Base-by-base conservation (phyloP, 2,797 vertebrate species). In the Oreochromis mossambicus region DNA sequence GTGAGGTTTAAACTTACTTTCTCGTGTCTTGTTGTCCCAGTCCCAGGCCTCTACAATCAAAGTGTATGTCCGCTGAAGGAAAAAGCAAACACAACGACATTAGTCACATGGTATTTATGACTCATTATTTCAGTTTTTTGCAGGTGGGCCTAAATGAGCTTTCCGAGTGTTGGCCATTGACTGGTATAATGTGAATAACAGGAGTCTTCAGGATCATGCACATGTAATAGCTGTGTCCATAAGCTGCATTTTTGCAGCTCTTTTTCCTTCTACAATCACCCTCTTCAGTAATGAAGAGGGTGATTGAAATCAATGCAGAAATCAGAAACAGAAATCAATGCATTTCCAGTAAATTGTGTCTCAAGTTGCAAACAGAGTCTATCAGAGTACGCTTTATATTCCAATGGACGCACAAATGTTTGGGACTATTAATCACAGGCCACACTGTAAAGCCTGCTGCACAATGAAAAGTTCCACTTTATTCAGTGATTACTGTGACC, bases 11-110 rank as follows among this genome's bases (percentile, higher is more conserved):
- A 87, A 98, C 98, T 98, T 95, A 99, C 98, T 95, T 86, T 94
- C 91, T 46, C 94, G 97, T 13, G 98, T 99, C 83, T 80, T 86
- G 79, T 99, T 99, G 96, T 99, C 98, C 98, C 97, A 98, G 91
- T 99, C 98, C 97, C 97, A 97, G 63, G 98, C 98, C 91, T 98
- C 98, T 75, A 99, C 88, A 26, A 99, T 97, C 94, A 99, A 93
- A 0, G 98, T 98, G 93, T 97, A 99, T 0, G 97, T 97, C 87
- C 98, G 97, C 99, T 99, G 93, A 75, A 93, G 84, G 80, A 79
- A 21, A 73, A 32, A 21, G 46, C 29, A 54, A 56, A 43, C 80
- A 2, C 56, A 78, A 75, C 17, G 54, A 54, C 48, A 29, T 12
- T 5, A 26, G 73, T 89, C 58, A 29, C 36, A 58, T 7, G 29